Evolutionary conservation across 2,888 invertebrate species (phyloP).

Genomic region (Acronicta aceris): DNA sequence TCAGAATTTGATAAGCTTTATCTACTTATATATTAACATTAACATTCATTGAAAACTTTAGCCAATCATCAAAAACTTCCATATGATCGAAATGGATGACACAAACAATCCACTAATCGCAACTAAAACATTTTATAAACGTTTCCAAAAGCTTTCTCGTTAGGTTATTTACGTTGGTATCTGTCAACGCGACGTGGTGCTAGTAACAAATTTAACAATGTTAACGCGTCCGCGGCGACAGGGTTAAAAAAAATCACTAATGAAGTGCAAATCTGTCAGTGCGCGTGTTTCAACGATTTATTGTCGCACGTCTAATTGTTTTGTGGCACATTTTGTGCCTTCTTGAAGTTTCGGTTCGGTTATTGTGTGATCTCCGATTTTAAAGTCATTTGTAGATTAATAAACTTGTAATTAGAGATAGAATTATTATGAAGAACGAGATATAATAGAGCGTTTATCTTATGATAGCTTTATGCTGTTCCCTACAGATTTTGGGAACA

Average conservation of each 20-base stretch:
- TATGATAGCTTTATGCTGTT: no score
- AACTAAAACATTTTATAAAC: slow-evolving; percentile 33
- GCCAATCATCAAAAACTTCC: not conserved
- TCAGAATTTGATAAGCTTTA: no score
- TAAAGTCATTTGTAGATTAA: slow-evolving; percentile 19
- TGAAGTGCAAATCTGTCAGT: slow-evolving; percentile 85
- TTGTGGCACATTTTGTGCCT: slow-evolving; percentile 62
- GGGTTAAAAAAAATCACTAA: slow-evolving; percentile 72
- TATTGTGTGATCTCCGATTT: slow-evolving; percentile 34
- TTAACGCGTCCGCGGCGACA: slow-evolving; percentile 64
- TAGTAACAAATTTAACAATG: slow-evolving; percentile 87
- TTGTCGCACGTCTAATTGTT: slow-evolving; percentile 71
- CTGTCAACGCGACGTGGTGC: slow-evolving; percentile 75
- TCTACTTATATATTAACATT: no score
- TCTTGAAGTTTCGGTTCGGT: slow-evolving; percentile 57
- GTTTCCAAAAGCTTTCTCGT: slow-evolving; percentile 65
- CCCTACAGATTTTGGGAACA: no score
- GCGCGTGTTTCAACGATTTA: slow-evolving; percentile 78
- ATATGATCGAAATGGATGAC: slow-evolving; percentile 13
- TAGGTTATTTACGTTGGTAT: slow-evolving; percentile 82
- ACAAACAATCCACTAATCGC: slow-evolving; percentile 27
- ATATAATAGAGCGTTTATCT: no score
- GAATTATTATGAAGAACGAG: not conserved
- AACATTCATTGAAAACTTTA: no score
- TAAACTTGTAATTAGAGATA: slow-evolving; percentile 12